Base-by-base conservation (phyloP, 2,797 vertebrate species). In the Smutsia gigantea region DNA sequence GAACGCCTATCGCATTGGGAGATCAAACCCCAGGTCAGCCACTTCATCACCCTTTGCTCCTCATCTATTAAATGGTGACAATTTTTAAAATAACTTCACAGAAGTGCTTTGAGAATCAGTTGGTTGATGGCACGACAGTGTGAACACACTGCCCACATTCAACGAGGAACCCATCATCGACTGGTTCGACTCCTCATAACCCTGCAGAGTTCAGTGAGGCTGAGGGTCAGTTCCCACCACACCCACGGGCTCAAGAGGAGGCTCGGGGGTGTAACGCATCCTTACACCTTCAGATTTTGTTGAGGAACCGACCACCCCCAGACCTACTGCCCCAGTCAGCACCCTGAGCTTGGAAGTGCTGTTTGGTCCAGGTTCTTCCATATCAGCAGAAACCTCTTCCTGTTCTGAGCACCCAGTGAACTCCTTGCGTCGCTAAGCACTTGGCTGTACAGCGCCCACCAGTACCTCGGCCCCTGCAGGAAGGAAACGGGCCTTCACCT, bases 71-170 rank as follows among this genome's bases (percentile, higher is more conserved):
- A 9, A 0, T 3, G 34, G 42, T 29, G 7, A 10, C 1, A n/a
- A 37, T 31, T 79, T 39, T 18, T 27, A 64, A 94, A 25, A 7
- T 31, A 49, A 31, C 23, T 17, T 59, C 4, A 37, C 2, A 5
- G 53, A 61, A 37, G 37, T 7, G 82, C 81, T 49, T 66, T 13
- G 15, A 31, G 19, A 63, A 8, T 42, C 49, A 84, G 29, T 17
- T 12, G 21, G 53, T 21, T 42, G 18, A 34, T 39, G 46, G 46
- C 2, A 46, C 10, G 46, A 4, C 53, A 49, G 7, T 2, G 0
- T 4, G 18, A 10, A 7, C 7, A 1, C 2, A 49, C 14, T 55
- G 25, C 1, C 51, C 14, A 42, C 5, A 0, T n/a, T 49, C 4
- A 18, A 4, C 4, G 4, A 55, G 31, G 42, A 55, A 25, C 8